Base-by-base conservation (phyloP, 1,140 invertebrate species). In the Latrodectus geometricus region DNA sequence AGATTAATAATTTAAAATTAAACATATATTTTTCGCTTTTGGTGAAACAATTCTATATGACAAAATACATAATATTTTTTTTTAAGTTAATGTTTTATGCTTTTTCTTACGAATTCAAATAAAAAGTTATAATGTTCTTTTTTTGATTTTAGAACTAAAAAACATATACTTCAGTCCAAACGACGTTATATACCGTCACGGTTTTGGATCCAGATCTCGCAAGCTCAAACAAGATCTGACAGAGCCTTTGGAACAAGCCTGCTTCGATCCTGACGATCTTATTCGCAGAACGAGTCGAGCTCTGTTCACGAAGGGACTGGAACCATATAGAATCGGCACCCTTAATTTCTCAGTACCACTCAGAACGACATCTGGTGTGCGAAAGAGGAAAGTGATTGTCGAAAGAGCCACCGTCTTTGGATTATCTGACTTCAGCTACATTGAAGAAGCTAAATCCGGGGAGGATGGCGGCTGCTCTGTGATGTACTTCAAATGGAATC, bases 401-500 rank as follows among this genome's bases (percentile, higher is more conserved):
- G 68, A 81, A 17, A 69, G 79, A 5, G 66, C 21, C 21, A 21
- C 20, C 15, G 15, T 83, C 4, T 49, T 65, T 3, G 80, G 80
- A 61, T 21, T 83, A 20, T 20, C 21, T 0, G 80, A 83, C 48
- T 83, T 83, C 11, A 61, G 54, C 8, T 61, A 14, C 54, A 61
- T 61, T 61, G 15, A 74, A 15, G 20, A 49, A 17, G 49, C 17
- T 15, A 21, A 50, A 4, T 61, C 78, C 23, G 20, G 11, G 0
- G 17, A 17, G 17, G n/a, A 48, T 8, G 4, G 9, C 9, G 14
- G 20, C 4, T 50, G 54, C 20, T 8, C 68, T 4, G 65, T n/a
- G 20, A 56, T 68, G 8, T 54, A 20, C 17, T 81, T 81, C 21
- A 54, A n/a, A 12, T 83, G 80, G 80, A 48, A n/a, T 49, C 49